Evolutionary conservation across 2,888 invertebrate genomes (phyloP).

Genomic region (Ophion obscuratus): DNA sequence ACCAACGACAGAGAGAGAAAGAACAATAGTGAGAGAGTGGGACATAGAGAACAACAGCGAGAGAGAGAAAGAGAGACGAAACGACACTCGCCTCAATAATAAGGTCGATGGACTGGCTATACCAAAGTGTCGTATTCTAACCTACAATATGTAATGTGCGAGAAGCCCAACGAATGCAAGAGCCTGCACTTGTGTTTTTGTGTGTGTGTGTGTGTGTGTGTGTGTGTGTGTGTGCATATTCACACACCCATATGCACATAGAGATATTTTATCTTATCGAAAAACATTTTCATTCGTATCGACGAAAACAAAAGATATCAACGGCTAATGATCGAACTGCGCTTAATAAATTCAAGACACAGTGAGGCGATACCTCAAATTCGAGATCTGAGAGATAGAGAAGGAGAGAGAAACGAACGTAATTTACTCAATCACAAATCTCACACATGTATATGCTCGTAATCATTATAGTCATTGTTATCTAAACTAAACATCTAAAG

Average conservation of each 20-base stretch:
- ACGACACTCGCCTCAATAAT: slow-evolving; percentile 38
- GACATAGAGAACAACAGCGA: background rate
- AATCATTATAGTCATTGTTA: background rate
- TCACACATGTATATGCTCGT: background rate
- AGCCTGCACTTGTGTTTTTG: slow-evolving; percentile 11
- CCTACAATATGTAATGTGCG: slow-evolving; percentile 35
- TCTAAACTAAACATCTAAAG: too few relatives aligned
- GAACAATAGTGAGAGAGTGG: background rate
- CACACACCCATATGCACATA: background rate
- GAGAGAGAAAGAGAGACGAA: slow-evolving; percentile 3
- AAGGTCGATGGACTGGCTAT: slow-evolving; percentile 62
- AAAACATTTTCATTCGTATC: background rate
- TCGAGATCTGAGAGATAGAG: background rate
- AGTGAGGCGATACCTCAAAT: background rate
- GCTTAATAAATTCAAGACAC: background rate
- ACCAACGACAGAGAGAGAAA: background rate
- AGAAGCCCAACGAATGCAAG: slow-evolving; percentile 58
- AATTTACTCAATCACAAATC: background rate
- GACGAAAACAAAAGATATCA: background rate
- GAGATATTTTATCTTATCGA: too few relatives aligned
- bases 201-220: background rate
- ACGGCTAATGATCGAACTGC: slow-evolving; percentile 10
- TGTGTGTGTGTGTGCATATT: background rate
- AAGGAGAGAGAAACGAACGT: background rate
- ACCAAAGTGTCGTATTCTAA: slow-evolving; percentile 39